Evolutionary conservation across 2,113 vertebrate genomes (phyloP), one percentile per base, ranked within the genome.

Genomic region (Puntigrus tetrazona): DNA sequence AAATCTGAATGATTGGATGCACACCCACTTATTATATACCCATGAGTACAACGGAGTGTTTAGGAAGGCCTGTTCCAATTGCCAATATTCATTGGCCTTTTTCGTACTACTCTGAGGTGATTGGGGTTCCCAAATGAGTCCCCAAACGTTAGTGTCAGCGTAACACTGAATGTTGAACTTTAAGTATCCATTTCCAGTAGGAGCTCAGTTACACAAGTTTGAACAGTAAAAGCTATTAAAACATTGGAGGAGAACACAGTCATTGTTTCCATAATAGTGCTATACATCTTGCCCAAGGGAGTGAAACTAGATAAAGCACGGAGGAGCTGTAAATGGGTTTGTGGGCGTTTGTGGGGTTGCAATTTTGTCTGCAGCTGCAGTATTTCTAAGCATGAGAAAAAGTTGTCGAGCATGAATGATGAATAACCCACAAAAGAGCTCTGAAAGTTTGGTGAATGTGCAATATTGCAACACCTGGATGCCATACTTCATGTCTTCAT

Each of bases 351-450:
- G 83, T 87, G 92, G 76, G 45, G 81, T 88, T 89, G 41, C 80
- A 36, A 88, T 90, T 90, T 84, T 93, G 91, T 78, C 88, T 91
- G 18, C 79, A 76, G 69, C 0, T n/a, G 0, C 41, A 82, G 88
- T 90, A 90, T 69, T 36, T 36, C 18, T 84, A 25, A 0, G 22
- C 69, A n/a, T 90, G 90, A 91, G 90, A 75, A 73, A 83, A 86
- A 70, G 31, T 63, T 88, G 47, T 81, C 25, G 80, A 89, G 85
- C 63, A 73, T 25, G n/a, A 57, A 52, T 55, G 79, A 90, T 75
- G 87, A 89, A 73, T 16, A 29, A 55, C 59, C 16, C 47, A 63
- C 22, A 27, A 29, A 78, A 59, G 50, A 81, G 69, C 22, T 81
- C 22, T 78, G 65, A 72, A 84, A 1, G 45, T 59, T 65, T 7